Evolutionary conservation across 2,113 vertebrate species (phyloP), one percentile per base, ranked within the genome.

Genomic region (Accipiter cooperii): DNA sequence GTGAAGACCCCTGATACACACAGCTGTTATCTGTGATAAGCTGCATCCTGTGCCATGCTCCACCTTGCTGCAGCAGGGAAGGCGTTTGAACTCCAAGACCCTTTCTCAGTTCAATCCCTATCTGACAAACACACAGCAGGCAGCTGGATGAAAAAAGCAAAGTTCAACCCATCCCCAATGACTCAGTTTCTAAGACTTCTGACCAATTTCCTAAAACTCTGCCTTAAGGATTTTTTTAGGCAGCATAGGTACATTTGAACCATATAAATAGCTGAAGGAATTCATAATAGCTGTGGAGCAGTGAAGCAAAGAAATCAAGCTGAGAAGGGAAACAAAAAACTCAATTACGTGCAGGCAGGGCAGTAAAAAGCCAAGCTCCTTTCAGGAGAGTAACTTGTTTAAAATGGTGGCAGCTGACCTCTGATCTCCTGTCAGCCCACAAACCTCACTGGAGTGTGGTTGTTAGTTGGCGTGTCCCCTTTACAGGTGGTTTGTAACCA

Each of bases 71-170:
- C 96, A 40, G 90, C 84, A 71, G 77, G 87, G 93, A 87, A 91
- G 66, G 82, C 33, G 5, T 94, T 84, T 96, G 96, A 96, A 97
- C 95, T 95, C 70, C 64, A 26, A 34, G 91, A 73, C 74, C 81
- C 70, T 76, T 93, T 87, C 78, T 95, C 66, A 58, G 46, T 87
- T 85, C 81, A 85, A 3, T 46, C 70, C 25, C 74, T 87, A 88
- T 94, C 94, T 89, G 94, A 89, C 87, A 95, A 94, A 97, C 93
- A 95, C 84, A 87, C 95, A 94, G 96, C 80, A 95, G 94, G 96
- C 92, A 95, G 87, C 95, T 79, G 49, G 55, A 66, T 84, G 4
- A 7, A 40, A 57, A 69, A 80, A 87, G 28, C 71, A 80, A 69
- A 91, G 66, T 76, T 94, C 33, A 58, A 57, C 89, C 76, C 80